Percentiles rank a stretch among this genome's conserved stretches.
These are phyloP conservation scores for Chironex yamaguchii DNA, from an alignment of 30 jellyfish, hydroid and myxozoan genomes.

Conservation along the genomic window DNA sequence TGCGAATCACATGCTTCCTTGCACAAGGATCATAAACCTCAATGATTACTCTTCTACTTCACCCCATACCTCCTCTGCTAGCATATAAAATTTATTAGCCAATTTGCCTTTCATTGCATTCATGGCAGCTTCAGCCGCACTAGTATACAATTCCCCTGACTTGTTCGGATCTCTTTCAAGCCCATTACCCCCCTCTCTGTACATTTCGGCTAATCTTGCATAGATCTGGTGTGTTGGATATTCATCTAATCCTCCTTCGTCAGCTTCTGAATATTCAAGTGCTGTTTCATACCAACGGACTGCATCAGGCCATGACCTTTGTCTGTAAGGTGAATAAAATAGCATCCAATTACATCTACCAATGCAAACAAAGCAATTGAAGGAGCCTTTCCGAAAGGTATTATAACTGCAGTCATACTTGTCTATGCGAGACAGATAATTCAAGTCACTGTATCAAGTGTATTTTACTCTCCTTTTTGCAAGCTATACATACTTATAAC, in stretches of 20 bases:
- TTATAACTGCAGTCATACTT: too few relatives aligned
- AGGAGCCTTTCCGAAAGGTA: too few relatives aligned
- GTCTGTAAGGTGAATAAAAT: slow-evolving; percentile 56
- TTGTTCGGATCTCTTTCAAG: slow-evolving; percentile 81
- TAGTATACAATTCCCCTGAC: slow-evolving; percentile 90
- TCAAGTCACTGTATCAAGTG: too few relatives aligned
- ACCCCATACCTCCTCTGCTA: slow-evolving; percentile 98
- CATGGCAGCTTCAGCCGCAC: slow-evolving; percentile 98
- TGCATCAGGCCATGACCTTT: slow-evolving; percentile 89
- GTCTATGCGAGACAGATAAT: too few relatives aligned
- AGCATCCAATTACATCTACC: too few relatives aligned
- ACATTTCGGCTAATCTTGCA: slow-evolving; percentile 97
- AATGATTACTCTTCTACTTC: slow-evolving; percentile 72
- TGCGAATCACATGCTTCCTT: too few relatives aligned
- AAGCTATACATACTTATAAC: too few relatives aligned
- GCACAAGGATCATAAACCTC: background rate
- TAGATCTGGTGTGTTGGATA: slow-evolving; percentile 78
- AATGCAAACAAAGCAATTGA: too few relatives aligned
- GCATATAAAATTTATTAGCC: slow-evolving; percentile 87
- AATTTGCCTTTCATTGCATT: slow-evolving; percentile 91
- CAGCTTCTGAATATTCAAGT: slow-evolving; percentile 35
- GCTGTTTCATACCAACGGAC: slow-evolving; percentile 89
- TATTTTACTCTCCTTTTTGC: too few relatives aligned
- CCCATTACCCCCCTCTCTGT: slow-evolving; percentile 92
- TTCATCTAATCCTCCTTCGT: slow-evolving; percentile 52